These are phyloP conservation scores for Drosophila leonis DNA, from an alignment of 2,888 invertebrate genomes.

Conservation along the genomic window DNA sequence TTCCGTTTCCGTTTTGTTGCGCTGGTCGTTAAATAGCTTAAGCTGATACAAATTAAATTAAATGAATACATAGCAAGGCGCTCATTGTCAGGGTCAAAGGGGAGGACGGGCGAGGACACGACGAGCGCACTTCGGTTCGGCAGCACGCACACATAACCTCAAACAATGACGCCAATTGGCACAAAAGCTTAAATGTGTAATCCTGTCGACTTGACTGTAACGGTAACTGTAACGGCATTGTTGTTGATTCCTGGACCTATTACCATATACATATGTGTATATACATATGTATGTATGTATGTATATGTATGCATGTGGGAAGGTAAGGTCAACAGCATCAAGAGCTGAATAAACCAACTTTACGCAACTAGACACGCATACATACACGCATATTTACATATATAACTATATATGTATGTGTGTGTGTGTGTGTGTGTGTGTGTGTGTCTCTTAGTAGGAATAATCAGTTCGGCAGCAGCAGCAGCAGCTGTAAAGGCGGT, in stretches of 20 bases:
- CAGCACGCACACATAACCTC: slow-evolving; percentile 51
- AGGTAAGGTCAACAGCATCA: too few species aligned
- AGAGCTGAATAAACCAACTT: slow-evolving; percentile 23
- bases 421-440: neutral
- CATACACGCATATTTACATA: neutral
- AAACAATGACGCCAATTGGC: slow-evolving; percentile 68
- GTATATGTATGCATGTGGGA: neutral
- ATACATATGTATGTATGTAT: neutral
- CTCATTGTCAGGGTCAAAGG: slow-evolving; percentile 68
- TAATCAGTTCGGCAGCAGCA: slow-evolving; percentile 28
- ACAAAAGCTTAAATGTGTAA: slow-evolving; percentile 60
- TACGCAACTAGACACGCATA: slow-evolving; percentile 5
- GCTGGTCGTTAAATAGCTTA: slow-evolving; percentile 62
- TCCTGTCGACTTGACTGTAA: slow-evolving; percentile 40
- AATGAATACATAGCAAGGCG: slow-evolving; percentile 62
- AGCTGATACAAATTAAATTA: slow-evolving; percentile 71
- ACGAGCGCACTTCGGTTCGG: slow-evolving; percentile 34
- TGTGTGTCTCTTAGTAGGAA: slow-evolving; percentile 6
- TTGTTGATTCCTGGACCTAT: slow-evolving; percentile 11
- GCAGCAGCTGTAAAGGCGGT: slow-evolving; percentile 38
- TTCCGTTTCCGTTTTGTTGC: slow-evolving; percentile 62
- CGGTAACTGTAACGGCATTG: slow-evolving; percentile 14
- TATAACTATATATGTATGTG: slow-evolving; percentile 4
- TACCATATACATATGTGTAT: too few species aligned
- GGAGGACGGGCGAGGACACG: slow-evolving; percentile 23